These are phyloP conservation scores for Equus quagga DNA, from an alignment of 2,113 vertebrate species.

Conservation along the genomic window DNA sequence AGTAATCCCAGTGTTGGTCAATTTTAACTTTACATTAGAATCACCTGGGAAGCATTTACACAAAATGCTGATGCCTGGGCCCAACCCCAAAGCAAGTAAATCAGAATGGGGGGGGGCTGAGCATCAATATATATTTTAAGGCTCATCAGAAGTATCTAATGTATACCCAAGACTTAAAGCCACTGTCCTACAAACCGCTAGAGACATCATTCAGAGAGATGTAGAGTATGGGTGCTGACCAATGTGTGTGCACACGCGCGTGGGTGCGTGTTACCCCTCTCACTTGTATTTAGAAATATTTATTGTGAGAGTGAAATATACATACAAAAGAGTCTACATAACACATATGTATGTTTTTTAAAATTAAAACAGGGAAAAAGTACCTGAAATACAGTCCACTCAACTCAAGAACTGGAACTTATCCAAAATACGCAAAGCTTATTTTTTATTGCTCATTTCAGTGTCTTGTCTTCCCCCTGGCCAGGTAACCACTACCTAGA, in stretches of 20 bases:
- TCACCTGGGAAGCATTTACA: neutral
- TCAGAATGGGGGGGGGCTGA: neutral
- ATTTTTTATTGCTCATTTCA: neutral
- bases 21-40: neutral
- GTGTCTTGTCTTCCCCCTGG: neutral
- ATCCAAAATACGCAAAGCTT: neutral
- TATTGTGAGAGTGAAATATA: neutral
- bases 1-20: neutral
- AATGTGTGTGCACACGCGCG: no score
- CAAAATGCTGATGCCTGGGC: neutral
- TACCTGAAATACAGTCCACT: neutral
- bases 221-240: no score
- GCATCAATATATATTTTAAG: neutral
- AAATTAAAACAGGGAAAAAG: neutral
- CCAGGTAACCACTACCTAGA: neutral
- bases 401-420: neutral
- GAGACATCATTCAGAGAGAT: neutral
- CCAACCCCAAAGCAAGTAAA: neutral
- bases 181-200: neutral
- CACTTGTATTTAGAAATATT: neutral
- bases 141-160: neutral
- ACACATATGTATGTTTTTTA: neutral
- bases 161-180: neutral
- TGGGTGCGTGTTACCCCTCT: neutral
- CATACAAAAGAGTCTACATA: neutral